Percentiles rank a stretch among this genome's conserved stretches.
Evolutionary conservation across 2,888 invertebrate species (phyloP).

Genomic region (Tetragonula carbonaria): DNA sequence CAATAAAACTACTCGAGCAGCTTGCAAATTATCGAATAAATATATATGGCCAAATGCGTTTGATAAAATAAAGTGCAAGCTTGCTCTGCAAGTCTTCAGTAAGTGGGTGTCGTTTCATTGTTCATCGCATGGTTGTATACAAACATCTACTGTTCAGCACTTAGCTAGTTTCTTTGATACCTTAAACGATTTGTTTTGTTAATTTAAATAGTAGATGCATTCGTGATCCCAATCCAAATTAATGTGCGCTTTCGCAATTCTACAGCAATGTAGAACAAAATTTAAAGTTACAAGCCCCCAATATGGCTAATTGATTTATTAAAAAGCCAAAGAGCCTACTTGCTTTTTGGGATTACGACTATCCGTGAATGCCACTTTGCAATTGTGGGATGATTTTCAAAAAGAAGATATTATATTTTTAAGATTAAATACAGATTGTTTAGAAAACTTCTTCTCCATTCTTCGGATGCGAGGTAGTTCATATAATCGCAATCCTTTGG

Average conservation of each 20-base stretch:
- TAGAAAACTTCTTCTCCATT: no score
- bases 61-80: conserved; percentile 4
- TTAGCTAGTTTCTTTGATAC: not conserved
- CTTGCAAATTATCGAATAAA: not conserved
- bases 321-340: no score
- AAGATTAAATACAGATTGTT: no score
- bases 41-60: not conserved
- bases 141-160: not conserved
- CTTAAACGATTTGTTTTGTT: not conserved
- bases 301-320: no score
- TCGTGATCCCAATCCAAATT: not conserved
- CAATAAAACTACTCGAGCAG: not conserved
- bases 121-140: not conserved
- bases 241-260: not conserved
- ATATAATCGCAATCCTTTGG: no score
- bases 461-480: no score
- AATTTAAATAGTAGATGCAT: not conserved
- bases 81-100: conserved; percentile 1
- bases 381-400: no score
- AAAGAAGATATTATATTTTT: no score
- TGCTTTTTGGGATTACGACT: no score
- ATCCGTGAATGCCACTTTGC: no score
- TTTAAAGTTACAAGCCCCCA: not conserved
- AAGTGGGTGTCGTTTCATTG: not conserved
- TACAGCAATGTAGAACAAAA: not conserved